Conservation (phyloP, 2,888 invertebrate species). For the Pyralis farinalis region DNA sequence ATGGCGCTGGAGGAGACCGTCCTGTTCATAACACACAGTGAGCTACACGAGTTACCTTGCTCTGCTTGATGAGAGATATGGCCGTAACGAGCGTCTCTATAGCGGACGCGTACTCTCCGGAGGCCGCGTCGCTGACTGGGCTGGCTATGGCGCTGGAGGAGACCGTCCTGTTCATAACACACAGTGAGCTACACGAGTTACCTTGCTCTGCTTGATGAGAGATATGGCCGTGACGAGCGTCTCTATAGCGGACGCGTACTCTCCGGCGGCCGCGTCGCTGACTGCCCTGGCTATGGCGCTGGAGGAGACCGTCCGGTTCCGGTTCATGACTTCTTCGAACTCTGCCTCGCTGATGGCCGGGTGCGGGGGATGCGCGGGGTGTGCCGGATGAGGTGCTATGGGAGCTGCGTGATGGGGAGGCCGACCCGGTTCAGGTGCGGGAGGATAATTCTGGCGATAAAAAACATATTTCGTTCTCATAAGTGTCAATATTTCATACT, state of each 20-base stretch:
- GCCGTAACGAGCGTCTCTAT: too few species aligned
- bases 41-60: too few species aligned
- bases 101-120: too few species aligned
- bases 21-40: too few species aligned
- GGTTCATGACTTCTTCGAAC: slow-evolving; percentile 97
- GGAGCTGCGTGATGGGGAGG: slow-evolving; percentile 32
- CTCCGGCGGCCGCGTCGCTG: slow-evolving; percentile 97
- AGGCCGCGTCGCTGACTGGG: too few species aligned
- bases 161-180: too few species aligned
- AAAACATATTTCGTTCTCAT: too few species aligned
- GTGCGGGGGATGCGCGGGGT: slow-evolving; percentile 42
- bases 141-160: too few species aligned
- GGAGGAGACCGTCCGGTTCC: slow-evolving; percentile 98
- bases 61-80: too few species aligned
- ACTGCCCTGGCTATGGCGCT: slow-evolving; percentile 98
- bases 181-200: too few species aligned
- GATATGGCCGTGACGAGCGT: slow-evolving; percentile 99
- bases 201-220: slow-evolving; percentile 98
- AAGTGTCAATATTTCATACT: too few species aligned
- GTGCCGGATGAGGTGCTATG: slow-evolving; percentile 33
- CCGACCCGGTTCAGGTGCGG: slow-evolving; percentile 31
- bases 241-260: slow-evolving; percentile 98
- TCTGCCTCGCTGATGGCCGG: slow-evolving; percentile 91
- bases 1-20: too few species aligned
- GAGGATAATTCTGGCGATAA: slow-evolving; percentile 38